phyloP scores from a whole-genome alignment of 2,888 invertebrate genomes.

The Melanargia galathea region DNA sequence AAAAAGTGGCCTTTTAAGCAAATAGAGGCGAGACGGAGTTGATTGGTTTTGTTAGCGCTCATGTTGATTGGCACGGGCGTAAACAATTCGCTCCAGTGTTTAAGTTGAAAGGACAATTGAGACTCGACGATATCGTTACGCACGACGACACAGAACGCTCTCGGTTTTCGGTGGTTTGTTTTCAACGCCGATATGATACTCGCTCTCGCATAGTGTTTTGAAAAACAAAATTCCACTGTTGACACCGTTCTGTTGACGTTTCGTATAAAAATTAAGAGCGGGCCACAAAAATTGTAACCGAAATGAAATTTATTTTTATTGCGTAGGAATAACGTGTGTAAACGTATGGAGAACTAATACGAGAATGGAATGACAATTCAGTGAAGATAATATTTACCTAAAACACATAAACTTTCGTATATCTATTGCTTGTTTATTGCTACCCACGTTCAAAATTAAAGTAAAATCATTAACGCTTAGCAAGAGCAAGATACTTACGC shows the following conservation, averaged over 20 bases:
- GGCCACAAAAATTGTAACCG: constrained; percentile 16
- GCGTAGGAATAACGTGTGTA: neutral
- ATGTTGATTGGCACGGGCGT: constrained; percentile 80
- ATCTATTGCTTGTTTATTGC: no score
- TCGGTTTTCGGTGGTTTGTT: constrained; percentile 49
- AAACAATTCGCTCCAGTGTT: constrained; percentile 78
- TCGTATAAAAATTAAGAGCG: constrained; percentile 32
- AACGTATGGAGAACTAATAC: neutral
- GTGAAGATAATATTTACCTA: neutral
- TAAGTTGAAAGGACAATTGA: constrained; percentile 78
- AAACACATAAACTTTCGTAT: no score
- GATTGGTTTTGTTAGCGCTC: constrained; percentile 82
- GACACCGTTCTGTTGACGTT: constrained; percentile 34
- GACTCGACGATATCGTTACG: constrained; percentile 58
- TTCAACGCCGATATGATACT: constrained; percentile 42
- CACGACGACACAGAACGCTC: constrained; percentile 53
- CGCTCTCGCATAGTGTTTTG: constrained; percentile 47
- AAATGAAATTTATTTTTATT: constrained; percentile 21
- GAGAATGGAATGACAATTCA: neutral
- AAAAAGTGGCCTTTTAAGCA: constrained; percentile 80
- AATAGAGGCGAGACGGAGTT: constrained; percentile 82
- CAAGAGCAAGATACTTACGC: no score
- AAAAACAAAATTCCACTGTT: constrained; percentile 46
- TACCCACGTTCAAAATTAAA: no score
- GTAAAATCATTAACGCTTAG: no score